Conservation (phyloP, 2,113 vertebrate species). For the Mormyrus lacerda region DNA sequence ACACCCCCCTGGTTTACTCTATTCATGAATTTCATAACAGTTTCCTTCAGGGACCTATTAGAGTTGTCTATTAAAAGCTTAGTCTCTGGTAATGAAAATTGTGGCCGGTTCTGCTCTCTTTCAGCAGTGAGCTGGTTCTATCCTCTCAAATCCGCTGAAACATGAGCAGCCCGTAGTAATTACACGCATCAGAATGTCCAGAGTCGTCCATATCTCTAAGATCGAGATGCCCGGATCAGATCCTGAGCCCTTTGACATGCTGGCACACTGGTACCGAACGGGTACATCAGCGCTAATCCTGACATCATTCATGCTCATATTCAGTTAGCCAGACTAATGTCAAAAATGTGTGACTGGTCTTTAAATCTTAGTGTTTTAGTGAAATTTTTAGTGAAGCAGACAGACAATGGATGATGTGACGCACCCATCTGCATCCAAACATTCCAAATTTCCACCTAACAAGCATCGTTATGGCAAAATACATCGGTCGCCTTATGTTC, state of each 20-base stretch:
- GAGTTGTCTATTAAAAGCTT: slow-evolving; percentile 35
- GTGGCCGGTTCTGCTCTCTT: background rate
- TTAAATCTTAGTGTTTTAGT: background rate
- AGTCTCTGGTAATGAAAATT: slow-evolving; percentile 35
- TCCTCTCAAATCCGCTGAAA: slow-evolving; percentile 27
- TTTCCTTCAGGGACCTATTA: slow-evolving; percentile 49
- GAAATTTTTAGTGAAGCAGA: background rate
- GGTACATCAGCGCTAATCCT: background rate
- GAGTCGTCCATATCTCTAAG: background rate
- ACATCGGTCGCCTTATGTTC: background rate
- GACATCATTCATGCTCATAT: background rate
- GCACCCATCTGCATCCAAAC: background rate
- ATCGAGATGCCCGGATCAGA: slow-evolving; percentile 23
- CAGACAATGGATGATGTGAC: background rate
- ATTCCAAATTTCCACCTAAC: background rate
- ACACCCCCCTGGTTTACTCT: slow-evolving; percentile 25
- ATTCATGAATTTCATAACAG: slow-evolving; percentile 19
- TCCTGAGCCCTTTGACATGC: background rate
- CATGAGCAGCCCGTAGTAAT: slow-evolving; percentile 41
- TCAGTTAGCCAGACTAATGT: background rate
- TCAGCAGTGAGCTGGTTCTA: background rate
- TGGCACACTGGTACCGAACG: background rate
- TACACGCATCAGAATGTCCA: slow-evolving; percentile 24
- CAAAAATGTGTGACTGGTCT: background rate
- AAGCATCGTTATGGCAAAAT: background rate